Conservation (phyloP, 2,888 invertebrate species). For the Galerucella pusilla region DNA sequence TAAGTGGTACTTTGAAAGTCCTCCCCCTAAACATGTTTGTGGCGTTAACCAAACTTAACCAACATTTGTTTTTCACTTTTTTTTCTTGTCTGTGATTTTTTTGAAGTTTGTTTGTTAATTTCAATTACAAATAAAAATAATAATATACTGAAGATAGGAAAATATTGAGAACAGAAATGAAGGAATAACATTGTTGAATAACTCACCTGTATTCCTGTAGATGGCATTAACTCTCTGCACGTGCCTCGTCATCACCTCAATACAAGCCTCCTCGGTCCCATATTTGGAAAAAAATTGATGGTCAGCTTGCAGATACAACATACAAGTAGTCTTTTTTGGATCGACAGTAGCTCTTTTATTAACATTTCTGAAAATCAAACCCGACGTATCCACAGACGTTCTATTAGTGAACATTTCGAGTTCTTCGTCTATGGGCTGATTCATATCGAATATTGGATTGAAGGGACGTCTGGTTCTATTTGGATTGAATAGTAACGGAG, state of each 20-base stretch:
- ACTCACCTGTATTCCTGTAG: slow-evolving; percentile 83
- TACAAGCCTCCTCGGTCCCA: slow-evolving; percentile 93
- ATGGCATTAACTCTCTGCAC: slow-evolving; percentile 93
- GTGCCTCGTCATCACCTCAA: slow-evolving; percentile 94
- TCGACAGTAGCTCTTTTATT: slow-evolving; percentile 79
- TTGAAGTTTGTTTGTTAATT: no score
- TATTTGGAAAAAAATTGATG: slow-evolving; percentile 96
- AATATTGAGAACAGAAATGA: no score
- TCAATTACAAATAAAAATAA: no score
- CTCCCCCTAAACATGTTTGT: no score
- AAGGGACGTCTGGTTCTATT: slow-evolving; percentile 67
- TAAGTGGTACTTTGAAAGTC: not conserved
- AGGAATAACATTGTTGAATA: not conserved
- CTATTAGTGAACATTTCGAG: slow-evolving; percentile 56
- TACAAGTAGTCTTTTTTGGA: slow-evolving; percentile 92
- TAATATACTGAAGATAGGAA: no score
- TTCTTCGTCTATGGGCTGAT: slow-evolving; percentile 61
- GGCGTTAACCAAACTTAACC: no score
- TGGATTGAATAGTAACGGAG: slow-evolving; percentile 65
- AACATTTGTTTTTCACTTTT: no score
- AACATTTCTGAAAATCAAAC: slow-evolving; percentile 70
- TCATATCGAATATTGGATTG: slow-evolving; percentile 60
- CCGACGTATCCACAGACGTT: slow-evolving; percentile 61
- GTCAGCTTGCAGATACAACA: slow-evolving; percentile 95
- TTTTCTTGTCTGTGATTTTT: no score